These are phyloP conservation scores for Trileptium ribeirensis DNA, from an alignment of 2,888 invertebrate genomes.

Conservation along the genomic window DNA sequence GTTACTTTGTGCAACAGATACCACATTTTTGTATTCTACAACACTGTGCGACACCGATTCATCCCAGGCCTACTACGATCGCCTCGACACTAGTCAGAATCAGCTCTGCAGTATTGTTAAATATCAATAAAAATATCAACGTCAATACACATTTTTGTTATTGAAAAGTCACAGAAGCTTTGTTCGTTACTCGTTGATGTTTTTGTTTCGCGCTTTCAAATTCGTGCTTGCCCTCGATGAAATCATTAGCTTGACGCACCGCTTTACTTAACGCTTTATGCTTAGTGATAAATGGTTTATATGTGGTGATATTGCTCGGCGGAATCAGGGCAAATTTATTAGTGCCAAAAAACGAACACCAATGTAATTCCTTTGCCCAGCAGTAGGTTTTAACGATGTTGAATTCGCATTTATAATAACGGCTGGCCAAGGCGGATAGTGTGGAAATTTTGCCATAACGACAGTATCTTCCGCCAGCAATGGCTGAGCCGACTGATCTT, in stretches of 20 bases:
- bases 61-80: neutral
- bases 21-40: no score
- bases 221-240: no score
- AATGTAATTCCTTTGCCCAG: neutral
- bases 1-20: no score
- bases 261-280: neutral
- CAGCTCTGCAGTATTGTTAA: no score
- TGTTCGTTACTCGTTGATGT: no score
- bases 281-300: neutral
- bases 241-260: neutral
- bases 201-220: no score
- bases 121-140: no score
- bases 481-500: neutral
- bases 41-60: no score
- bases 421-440: neutral
- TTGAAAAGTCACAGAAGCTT: no score
- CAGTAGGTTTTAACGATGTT: neutral
- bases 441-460: neutral
- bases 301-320: neutral
- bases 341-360: neutral
- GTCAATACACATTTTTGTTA: no score
- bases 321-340: neutral
- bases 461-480: neutral
- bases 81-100: neutral
- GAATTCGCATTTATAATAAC: neutral